Evolutionary conservation across 2,888 invertebrate genomes (phyloP).

Genomic region (Seira musarum): DNA sequence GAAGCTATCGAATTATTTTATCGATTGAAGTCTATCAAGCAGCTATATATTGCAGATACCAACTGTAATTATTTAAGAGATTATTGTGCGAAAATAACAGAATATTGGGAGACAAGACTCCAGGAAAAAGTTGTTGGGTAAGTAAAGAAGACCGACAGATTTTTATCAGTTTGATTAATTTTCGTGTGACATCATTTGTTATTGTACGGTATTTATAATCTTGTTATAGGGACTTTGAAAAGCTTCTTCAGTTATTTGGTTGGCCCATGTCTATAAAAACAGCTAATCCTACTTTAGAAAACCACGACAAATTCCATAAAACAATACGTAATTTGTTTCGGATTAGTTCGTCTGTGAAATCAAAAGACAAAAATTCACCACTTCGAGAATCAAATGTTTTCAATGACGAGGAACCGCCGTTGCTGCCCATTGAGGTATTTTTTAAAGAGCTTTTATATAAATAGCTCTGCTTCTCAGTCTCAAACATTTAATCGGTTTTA

Average conservation of each 20-base stretch:
- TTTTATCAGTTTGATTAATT: not conserved
- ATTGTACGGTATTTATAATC: conserved; percentile 6
- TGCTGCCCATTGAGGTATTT: conserved; percentile 60
- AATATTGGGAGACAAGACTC: conserved; percentile 62
- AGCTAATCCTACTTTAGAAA: conserved; percentile 63
- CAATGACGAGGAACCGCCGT: conserved; percentile 41
- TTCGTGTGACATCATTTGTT: not conserved
- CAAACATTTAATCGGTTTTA: too few species aligned
- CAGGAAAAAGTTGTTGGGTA: conserved; percentile 61
- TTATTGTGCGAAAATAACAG: conserved; percentile 54
- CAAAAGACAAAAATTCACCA: conserved; percentile 12
- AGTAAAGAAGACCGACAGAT: not conserved
- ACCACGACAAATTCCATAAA: conserved; percentile 65
- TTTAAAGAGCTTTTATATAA: too few species aligned
- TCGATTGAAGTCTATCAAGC: conserved; percentile 48
- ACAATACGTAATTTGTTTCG: conserved; percentile 57
- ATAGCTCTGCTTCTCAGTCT: too few species aligned
- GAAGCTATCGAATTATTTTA: conserved; percentile 65
- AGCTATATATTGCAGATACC: conserved; percentile 43
- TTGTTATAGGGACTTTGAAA: conserved; percentile 63
- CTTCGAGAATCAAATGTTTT: conserved; percentile 20
- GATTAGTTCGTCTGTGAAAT: conserved; percentile 43
- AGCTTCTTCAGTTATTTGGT: conserved; percentile 63
- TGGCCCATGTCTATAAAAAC: conserved; percentile 65
- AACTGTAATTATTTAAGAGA: conserved; percentile 59